Conservation (phyloP, 2,113 vertebrate genomes). For the Gymnorhina tibicen region DNA sequence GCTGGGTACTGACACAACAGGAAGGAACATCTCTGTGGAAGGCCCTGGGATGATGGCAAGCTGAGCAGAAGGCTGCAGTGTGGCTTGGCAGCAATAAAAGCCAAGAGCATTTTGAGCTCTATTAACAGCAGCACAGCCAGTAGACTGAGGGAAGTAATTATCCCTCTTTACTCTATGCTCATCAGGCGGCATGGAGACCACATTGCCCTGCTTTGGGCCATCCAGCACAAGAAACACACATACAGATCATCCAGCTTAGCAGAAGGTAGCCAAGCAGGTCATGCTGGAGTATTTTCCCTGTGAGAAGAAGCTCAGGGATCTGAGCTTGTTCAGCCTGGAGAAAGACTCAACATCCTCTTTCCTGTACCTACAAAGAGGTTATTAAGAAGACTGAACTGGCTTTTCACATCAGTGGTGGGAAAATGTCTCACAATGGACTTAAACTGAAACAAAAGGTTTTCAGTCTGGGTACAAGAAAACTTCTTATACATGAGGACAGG, state of each 20-base stretch:
- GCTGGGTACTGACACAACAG: neutral
- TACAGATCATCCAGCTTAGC: neutral
- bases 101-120: neutral
- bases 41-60: neutral
- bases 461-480: neutral
- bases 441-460: neutral
- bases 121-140: neutral
- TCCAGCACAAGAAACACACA: neutral
- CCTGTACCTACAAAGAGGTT: neutral
- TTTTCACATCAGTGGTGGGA: neutral
- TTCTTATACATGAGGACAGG: neutral
- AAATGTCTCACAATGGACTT: neutral
- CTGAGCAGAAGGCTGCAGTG: neutral
- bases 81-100: neutral
- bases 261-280: neutral
- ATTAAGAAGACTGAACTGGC: neutral
- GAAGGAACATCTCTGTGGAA: neutral
- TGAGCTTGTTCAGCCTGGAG: neutral
- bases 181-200: neutral
- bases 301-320: neutral
- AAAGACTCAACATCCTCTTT: neutral
- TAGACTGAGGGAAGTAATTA: neutral
- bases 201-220: neutral
- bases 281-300: neutral
- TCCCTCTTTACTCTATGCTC: neutral